Evolutionary conservation across 2,797 vertebrate genomes (phyloP), one percentile per base, ranked within the genome.

Genomic region (Gallinago solitaria): DNA sequence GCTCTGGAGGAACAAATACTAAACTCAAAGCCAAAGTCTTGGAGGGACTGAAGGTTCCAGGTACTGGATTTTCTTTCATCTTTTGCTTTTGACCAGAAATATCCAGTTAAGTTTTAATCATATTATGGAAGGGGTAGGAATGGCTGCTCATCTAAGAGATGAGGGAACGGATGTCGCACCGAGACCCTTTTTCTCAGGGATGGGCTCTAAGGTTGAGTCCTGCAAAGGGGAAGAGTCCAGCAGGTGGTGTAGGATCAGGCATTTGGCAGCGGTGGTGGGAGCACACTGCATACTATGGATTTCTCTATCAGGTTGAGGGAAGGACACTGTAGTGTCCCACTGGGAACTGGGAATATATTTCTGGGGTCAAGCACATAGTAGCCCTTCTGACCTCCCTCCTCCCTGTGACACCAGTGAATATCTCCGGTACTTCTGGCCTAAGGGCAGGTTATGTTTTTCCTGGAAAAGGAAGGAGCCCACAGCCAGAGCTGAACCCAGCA

Each of bases 1-100:
- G 85, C 95, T 93, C 85, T 57, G 65, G 94, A 95, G 87, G 86
- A 87, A 64, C 68, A 87, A 89, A 92, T 53, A 51, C 60, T 73
- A 33, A 67, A 77, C 80, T 95, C 60, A 90, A 95, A 95, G 86
- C 81, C 87, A 33, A 79, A 74, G 32, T 81, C 87, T 80, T 87
- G 67, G 75, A 93, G 50, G 16, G 47, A 61, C 37, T 39, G 81
- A 76, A 83, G 61, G 56, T 78, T 90, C 60, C 51, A 80, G 57
- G 57, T 77, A 43, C 35, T 71, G 83, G 56, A 30, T 59, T 83
- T 88, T 61, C 76, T 83, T 92, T 95, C 81, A 77, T 73, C 57
- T 77, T 69, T 83, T 51, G 54, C 64, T 87, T 94, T 84, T 83
- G 67, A 63, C 32, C 63, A 27, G 73, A 85, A 43, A 84, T 64